Evolutionary conservation across 2,888 invertebrate species (phyloP).

Genomic region (Cephus runcator): DNA sequence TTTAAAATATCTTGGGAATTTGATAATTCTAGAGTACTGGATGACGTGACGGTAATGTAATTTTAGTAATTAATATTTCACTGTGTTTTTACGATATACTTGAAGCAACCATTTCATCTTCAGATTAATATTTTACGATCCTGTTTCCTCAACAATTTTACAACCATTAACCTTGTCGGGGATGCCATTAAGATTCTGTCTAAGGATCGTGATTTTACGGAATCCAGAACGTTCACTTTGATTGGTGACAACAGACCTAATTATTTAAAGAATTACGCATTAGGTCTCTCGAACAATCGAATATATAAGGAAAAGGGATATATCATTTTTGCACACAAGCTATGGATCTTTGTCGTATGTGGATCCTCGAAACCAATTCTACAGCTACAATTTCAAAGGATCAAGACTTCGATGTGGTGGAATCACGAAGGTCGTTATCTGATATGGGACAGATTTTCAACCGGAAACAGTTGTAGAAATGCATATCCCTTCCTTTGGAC

Average conservation of each 20-base stretch:
- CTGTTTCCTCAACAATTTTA: constrained; percentile 7
- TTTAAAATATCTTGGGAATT: not conserved
- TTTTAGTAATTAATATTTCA: not conserved
- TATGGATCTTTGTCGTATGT: constrained; percentile 1
- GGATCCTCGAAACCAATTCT: constrained; percentile 2
- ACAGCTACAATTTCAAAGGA: constrained; percentile 20
- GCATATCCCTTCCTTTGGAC: constrained; percentile 29
- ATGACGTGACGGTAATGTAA: constrained; percentile 4
- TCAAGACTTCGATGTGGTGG: constrained; percentile 34
- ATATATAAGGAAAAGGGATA: constrained; percentile 1
- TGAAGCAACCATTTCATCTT: not conserved
- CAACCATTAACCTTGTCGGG: constrained; percentile 4
- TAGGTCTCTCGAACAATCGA: not conserved
- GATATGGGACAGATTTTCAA: constrained; percentile 25
- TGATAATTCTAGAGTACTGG: not conserved
- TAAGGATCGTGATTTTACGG: not conserved
- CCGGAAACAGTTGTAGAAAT: constrained; percentile 25
- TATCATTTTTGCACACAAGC: not conserved
- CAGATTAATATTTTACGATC: constrained; percentile 8
- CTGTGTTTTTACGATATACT: not conserved
- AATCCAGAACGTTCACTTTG: not conserved
- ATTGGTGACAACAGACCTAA: constrained; percentile 10
- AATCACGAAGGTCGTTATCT: constrained; percentile 32
- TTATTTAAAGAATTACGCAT: not conserved
- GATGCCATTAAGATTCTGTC: not conserved